A percentile compares a stretch with the other conserved stretches of the same genome.
phyloP scores from a whole-genome alignment of 92 coral and sea anemone species.

The Actinernus sp. region DNA sequence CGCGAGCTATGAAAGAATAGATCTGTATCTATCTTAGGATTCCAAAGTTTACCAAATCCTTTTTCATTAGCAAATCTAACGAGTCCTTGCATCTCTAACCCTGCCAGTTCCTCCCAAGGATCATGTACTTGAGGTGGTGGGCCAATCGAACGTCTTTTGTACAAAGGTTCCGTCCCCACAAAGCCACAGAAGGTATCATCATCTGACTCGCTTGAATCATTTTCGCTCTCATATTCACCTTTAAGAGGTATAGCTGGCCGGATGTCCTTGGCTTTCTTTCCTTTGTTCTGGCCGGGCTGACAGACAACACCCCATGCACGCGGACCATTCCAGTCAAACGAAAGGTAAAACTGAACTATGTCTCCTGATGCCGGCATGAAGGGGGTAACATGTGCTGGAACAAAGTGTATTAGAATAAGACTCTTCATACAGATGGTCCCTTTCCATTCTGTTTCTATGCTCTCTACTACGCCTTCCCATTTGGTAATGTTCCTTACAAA shows the following conservation, averaged over 20 bases:
- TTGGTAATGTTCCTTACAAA: constrained; percentile 37
- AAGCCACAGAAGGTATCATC: too few relatives aligned
- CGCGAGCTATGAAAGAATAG: too few relatives aligned
- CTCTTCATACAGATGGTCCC: constrained; percentile 67
- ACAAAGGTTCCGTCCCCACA: background rate
- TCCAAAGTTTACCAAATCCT: constrained; percentile 59
- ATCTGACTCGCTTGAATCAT: constrained; percentile 18
- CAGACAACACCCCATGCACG: constrained; percentile 73
- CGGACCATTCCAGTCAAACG: constrained; percentile 83
- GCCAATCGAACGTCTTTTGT: too few relatives aligned
- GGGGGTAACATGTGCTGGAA: constrained; percentile 70
- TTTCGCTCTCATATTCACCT: constrained; percentile 7
- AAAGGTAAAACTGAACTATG: constrained; percentile 64
- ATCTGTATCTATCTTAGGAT: constrained; percentile 27
- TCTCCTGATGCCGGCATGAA: constrained; percentile 75
- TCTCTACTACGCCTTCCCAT: constrained; percentile 80
- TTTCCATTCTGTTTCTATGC: constrained; percentile 66
- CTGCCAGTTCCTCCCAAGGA: constrained; percentile 45
- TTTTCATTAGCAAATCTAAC: constrained; percentile 11
- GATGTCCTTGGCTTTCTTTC: constrained; percentile 39
- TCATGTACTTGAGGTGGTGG: too few relatives aligned
- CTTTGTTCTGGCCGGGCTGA: constrained; percentile 37
- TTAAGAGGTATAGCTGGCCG: constrained; percentile 24
- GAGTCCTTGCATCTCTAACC: constrained; percentile 58
- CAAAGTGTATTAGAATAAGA: constrained; percentile 63